Evolutionary conservation across 1,140 invertebrate genomes (phyloP).

Genomic region (Drosophila nigromelanica): DNA sequence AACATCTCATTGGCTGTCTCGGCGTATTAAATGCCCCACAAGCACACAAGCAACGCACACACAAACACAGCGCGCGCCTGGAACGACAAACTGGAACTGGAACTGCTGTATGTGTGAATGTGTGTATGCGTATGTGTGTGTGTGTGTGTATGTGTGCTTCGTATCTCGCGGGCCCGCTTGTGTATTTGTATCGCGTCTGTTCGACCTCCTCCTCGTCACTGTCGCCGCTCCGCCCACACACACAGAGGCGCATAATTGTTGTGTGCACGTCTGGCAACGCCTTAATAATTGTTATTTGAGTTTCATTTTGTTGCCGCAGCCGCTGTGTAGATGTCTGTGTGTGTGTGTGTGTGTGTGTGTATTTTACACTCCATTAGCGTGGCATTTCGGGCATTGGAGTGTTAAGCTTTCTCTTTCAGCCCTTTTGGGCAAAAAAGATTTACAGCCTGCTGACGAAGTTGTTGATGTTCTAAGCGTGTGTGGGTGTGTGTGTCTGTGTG

Average conservation of each 20-base stretch:
- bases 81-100: slow-evolving; percentile 70
- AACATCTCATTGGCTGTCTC: slow-evolving; percentile 83
- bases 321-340: slow-evolving; percentile 14
- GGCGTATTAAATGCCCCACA: slow-evolving; percentile 57
- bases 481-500: slow-evolving; percentile 2
- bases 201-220: slow-evolving; percentile 23
- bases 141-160: slow-evolving; percentile 40
- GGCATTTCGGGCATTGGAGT: slow-evolving; percentile 61
- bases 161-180: slow-evolving; percentile 51
- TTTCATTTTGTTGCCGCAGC: slow-evolving; percentile 72
- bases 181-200: slow-evolving; percentile 68
- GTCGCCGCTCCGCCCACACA: slow-evolving; percentile 68
- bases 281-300: slow-evolving; percentile 84
- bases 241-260: slow-evolving; percentile 73
- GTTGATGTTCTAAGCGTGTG: slow-evolving; percentile 31
- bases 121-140: slow-evolving; percentile 45
- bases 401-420: slow-evolving; percentile 77
- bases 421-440: slow-evolving; percentile 45
- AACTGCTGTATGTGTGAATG: slow-evolving; percentile 51
- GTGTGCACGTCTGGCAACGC: slow-evolving; percentile 82
- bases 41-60: slow-evolving; percentile 48
- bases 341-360: slow-evolving; percentile 50
- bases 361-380: slow-evolving; percentile 79
- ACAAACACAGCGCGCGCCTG: slow-evolving; percentile 47
- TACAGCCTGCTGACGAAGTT: slow-evolving; percentile 31